These are phyloP conservation scores for Conus ventricosus DNA, from an alignment of 1,140 invertebrate species.

Conservation along the genomic window DNA sequence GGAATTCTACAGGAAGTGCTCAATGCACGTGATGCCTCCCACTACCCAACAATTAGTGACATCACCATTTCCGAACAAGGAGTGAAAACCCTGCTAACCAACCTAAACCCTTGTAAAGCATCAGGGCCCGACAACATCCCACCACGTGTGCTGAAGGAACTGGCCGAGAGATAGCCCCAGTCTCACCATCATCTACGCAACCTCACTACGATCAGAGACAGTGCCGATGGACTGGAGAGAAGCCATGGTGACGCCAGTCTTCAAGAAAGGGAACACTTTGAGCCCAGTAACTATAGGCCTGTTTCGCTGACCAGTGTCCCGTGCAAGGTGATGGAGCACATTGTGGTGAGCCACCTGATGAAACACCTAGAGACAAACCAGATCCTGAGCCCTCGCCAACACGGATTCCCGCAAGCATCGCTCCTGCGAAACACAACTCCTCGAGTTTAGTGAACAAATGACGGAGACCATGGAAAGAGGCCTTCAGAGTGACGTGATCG, in stretches of 20 bases:
- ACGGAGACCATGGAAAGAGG: too few species aligned
- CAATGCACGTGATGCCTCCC: background rate
- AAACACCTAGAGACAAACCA: too few species aligned
- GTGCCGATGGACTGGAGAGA: background rate
- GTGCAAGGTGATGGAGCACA: too few species aligned
- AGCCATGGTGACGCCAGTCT: background rate
- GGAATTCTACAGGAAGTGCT: too few species aligned
- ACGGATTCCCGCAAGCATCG: background rate
- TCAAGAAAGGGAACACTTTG: background rate
- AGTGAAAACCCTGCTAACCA: background rate
- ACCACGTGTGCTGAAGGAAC: background rate
- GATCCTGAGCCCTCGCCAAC: background rate
- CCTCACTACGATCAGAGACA: background rate
- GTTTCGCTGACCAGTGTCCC: too few species aligned
- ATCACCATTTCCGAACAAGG: background rate
- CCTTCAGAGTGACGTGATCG: too few species aligned
- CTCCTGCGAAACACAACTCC: background rate
- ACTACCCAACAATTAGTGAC: background rate
- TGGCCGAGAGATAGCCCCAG: background rate
- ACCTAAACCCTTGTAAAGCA: background rate
- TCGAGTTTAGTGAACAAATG: too few species aligned
- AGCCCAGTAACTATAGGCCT: background rate
- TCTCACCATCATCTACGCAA: background rate
- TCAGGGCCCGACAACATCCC: background rate
- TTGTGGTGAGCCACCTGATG: too few species aligned